phyloP scores from a whole-genome alignment of 2,888 invertebrate genomes.

The Clanis bilineata region DNA sequence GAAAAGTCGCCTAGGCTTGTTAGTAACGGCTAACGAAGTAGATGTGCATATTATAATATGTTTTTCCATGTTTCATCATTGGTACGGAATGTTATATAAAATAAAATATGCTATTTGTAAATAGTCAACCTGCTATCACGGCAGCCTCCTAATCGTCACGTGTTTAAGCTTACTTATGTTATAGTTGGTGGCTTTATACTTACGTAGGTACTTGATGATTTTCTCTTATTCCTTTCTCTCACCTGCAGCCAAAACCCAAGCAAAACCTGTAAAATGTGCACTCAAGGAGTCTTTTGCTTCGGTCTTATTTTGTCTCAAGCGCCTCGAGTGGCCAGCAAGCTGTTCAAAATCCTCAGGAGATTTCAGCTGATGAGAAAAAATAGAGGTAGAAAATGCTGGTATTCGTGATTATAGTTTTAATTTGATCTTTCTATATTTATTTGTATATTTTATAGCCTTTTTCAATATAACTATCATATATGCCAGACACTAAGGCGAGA shows the following conservation, averaged over 20 bases:
- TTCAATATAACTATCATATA: too few species aligned
- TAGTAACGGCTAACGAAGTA: too few species aligned
- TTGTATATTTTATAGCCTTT: too few species aligned
- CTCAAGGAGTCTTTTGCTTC: conserved; percentile 3
- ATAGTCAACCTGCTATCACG: background rate
- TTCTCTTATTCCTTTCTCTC: conserved; percentile 4
- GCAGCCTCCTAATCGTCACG: background rate
- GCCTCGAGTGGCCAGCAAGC: background rate
- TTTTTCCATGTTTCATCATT: too few species aligned
- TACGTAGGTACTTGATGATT: background rate
- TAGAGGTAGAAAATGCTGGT: background rate
- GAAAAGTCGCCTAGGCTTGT: too few species aligned
- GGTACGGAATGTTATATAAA: too few species aligned
- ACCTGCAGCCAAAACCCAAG: background rate
- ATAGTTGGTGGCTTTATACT: background rate
- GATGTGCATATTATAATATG: too few species aligned
- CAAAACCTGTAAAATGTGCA: conserved; percentile 2
- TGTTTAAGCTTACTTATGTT: background rate
- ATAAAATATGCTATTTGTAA: background rate
- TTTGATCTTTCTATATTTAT: background rate
- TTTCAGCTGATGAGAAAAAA: background rate
- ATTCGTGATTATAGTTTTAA: background rate
- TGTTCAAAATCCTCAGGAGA: background rate
- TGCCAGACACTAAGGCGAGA: too few species aligned
- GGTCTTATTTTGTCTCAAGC: conserved; percentile 9